phyloP scores from a whole-genome alignment of 2,113 vertebrate genomes.

The Nycticryphes semicollaris region DNA sequence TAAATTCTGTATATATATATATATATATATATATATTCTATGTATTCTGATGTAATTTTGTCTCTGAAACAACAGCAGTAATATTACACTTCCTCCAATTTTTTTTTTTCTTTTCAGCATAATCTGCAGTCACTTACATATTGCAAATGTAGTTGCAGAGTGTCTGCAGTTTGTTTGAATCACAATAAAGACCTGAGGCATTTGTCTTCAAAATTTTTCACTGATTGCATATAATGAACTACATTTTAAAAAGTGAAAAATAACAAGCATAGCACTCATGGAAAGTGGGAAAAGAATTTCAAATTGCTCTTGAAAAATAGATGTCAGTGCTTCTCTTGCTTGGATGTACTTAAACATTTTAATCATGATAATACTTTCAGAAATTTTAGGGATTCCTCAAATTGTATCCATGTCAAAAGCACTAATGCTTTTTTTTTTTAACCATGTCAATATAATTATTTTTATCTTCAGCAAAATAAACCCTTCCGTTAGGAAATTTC shows the following conservation, averaged over 20 bases:
- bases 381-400: neutral
- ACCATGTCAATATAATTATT: neutral
- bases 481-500: neutral
- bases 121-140: neutral
- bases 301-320: neutral
- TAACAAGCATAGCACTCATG: neutral
- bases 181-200: neutral
- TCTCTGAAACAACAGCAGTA: neutral
- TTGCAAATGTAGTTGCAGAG: neutral
- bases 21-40: no score
- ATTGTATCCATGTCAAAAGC: neutral
- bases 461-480: neutral
- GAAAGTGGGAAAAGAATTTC: neutral
- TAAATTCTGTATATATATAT: neutral
- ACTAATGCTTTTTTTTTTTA: neutral
- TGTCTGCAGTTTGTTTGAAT: neutral
- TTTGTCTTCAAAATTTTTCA: neutral
- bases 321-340: neutral
- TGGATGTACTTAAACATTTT: neutral
- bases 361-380: neutral
- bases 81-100: neutral
- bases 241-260: neutral
- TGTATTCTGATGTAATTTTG: neutral
- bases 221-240: neutral
- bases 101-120: neutral